Evolutionary conservation across 2,113 vertebrate genomes (phyloP).

Genomic region (Pseudopodoces humilis): DNA sequence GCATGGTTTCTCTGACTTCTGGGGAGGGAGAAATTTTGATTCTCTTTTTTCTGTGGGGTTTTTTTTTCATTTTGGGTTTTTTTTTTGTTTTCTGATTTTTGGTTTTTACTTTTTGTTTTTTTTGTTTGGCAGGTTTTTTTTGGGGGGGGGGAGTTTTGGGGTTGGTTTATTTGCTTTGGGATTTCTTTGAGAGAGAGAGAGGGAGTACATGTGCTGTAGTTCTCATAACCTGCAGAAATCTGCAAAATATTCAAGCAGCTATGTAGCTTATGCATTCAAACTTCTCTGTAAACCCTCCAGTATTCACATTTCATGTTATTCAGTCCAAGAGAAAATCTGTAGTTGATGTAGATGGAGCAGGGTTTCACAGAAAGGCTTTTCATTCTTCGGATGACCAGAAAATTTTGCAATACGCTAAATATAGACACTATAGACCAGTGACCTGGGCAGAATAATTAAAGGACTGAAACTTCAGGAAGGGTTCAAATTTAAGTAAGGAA

Average conservation of each 20-base stretch:
- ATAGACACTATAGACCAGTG: background rate
- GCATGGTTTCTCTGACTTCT: background rate
- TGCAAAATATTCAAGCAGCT: background rate
- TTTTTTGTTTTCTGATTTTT: background rate
- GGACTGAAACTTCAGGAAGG: constrained; percentile 49
- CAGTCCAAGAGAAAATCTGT: background rate
- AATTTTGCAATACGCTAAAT: background rate
- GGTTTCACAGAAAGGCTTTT: background rate
- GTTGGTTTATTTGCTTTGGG: background rate
- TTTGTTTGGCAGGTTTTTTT: background rate
- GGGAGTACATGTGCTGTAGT: background rate
- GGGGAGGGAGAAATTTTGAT: accelerated
- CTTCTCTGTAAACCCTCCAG: background rate
- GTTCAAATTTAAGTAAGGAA: constrained; percentile 37
- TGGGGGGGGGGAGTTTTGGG: accelerated
- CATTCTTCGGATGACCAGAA: background rate
- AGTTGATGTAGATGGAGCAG: background rate
- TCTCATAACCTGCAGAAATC: background rate
- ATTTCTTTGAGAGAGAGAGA: background rate
- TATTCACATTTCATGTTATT: background rate
- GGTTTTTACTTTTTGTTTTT: background rate
- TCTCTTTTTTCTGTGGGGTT: background rate
- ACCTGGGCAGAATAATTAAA: constrained; percentile 48
- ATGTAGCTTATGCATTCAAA: background rate
- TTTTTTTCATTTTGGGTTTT: accelerated